A percentile compares a stretch with the other conserved stretches of the same genome.
phyloP scores from a whole-genome alignment of 2,888 invertebrate genomes.

The Ophion ventricosus region DNA sequence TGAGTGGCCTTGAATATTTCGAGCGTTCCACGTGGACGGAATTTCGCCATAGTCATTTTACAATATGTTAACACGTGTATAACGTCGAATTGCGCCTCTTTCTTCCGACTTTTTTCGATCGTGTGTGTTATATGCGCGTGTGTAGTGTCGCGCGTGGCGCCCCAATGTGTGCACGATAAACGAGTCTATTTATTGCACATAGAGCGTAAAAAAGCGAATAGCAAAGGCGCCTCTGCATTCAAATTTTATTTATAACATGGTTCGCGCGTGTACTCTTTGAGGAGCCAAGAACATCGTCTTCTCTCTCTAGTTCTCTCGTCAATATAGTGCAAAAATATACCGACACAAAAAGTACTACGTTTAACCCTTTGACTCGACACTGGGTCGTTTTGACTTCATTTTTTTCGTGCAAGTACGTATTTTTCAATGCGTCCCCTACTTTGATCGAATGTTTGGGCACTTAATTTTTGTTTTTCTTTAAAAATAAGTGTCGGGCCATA shows the following conservation, averaged over 20 bases:
- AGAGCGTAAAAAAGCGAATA: conserved; percentile 14
- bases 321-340: background rate
- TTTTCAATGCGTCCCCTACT: too few species aligned
- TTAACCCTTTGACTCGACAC: too few species aligned
- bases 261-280: background rate
- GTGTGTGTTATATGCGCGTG: conserved; percentile 5
- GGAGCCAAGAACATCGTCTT: conserved; percentile 44
- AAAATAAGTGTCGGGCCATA: too few species aligned
- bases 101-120: conserved; percentile 11
- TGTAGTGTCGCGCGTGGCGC: conserved; percentile 50
- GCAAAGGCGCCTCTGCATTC: conserved; percentile 33
- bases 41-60: conserved; percentile 36
- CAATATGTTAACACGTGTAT: background rate
- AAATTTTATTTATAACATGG: conserved; percentile 6
- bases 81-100: conserved; percentile 11
- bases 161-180: conserved; percentile 37
- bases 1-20: conserved; percentile 7
- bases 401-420: too few species aligned
- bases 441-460: too few species aligned
- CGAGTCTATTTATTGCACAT: conserved; percentile 48
- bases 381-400: too few species aligned
- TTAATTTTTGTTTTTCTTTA: too few species aligned
- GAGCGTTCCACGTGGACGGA: conserved; percentile 51
- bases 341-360: too few species aligned
- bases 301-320: background rate